These are phyloP conservation scores for Dolichallabes microphthalmus DNA, from an alignment of 2,113 vertebrate species.

Conservation along the genomic window DNA sequence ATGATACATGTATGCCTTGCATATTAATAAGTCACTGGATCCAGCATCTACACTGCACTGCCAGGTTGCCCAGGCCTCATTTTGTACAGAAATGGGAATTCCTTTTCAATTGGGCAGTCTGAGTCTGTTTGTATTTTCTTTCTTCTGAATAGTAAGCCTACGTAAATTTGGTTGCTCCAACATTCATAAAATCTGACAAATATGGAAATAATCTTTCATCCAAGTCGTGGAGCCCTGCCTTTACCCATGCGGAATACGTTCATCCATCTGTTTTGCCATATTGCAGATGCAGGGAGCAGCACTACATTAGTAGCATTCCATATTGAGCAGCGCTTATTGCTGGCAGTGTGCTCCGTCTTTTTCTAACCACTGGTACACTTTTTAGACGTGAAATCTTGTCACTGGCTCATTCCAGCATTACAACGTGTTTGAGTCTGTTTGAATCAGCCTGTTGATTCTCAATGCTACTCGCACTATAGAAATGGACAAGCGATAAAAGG, in stretches of 20 bases:
- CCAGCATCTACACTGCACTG: conserved; percentile 1
- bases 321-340: not conserved
- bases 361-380: not conserved
- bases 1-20: conserved; percentile 30
- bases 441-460: not conserved
- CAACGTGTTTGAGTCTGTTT: not conserved
- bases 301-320: not conserved
- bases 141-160: not conserved
- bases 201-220: not conserved
- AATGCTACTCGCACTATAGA: not conserved
- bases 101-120: not conserved
- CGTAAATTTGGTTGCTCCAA: not conserved
- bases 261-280: conserved; percentile 12
- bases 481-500: not conserved
- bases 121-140: not conserved
- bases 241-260: conserved; percentile 5
- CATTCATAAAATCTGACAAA: not conserved
- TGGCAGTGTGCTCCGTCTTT: not conserved
- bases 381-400: not conserved
- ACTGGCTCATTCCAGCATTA: not conserved
- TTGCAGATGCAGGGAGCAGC: conserved; percentile 2
- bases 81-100: conserved; percentile 20
- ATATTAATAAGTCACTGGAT: conserved; percentile 35
- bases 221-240: not conserved
- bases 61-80: conserved; percentile 9